phyloP scores from a whole-genome alignment of 2,113 vertebrate species.

The Panthera uncia region DNA sequence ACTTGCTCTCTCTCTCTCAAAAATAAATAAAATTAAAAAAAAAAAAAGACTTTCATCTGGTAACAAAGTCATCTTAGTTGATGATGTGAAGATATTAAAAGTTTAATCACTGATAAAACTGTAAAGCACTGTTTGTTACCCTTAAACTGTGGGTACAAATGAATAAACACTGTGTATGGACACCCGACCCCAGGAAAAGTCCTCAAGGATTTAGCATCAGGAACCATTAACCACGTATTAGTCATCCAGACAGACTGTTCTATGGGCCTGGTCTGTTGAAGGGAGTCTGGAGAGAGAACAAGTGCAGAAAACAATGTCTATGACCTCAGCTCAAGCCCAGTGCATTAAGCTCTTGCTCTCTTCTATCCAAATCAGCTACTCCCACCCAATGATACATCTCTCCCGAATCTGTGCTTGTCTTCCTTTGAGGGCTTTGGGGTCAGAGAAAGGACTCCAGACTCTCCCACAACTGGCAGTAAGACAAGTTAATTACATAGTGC shows the following conservation, averaged over 20 bases:
- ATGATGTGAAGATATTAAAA: background rate
- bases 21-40: no score
- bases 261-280: background rate
- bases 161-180: background rate
- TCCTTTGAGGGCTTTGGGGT: background rate
- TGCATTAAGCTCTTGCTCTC: background rate
- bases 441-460: background rate
- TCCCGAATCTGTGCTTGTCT: background rate
- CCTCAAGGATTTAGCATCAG: background rate
- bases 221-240: background rate
- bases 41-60: background rate
- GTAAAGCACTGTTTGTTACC: background rate
- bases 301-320: background rate
- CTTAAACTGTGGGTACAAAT: background rate
- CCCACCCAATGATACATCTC: background rate
- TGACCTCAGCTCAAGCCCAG: background rate
- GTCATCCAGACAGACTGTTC: background rate
- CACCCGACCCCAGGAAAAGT: background rate
- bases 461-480: background rate
- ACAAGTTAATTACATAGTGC: background rate
- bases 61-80: conserved; percentile 2
- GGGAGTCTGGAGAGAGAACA: background rate
- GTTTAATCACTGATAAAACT: conserved; percentile 7
- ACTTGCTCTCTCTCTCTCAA: no score
- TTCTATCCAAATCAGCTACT: background rate